A percentile compares a stretch with the other conserved stretches of the same genome.
phyloP scores from a whole-genome alignment of 2,888 invertebrate species.

The Harpagoxenus sublaevis region DNA sequence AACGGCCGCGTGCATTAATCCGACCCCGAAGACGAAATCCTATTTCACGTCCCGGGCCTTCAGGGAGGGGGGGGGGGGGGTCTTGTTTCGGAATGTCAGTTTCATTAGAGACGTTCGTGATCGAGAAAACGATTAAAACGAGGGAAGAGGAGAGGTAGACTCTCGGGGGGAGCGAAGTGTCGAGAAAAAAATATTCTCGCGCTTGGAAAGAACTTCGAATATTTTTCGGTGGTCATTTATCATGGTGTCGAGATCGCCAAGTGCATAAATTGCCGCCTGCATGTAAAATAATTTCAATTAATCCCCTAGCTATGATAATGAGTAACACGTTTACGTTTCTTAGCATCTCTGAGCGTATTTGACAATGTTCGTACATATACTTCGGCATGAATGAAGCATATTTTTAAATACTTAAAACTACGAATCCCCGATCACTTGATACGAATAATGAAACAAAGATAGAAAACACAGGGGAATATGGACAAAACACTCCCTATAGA shows the following conservation, averaged over 20 bases:
- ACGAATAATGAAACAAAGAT: neutral
- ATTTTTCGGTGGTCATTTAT: constrained; percentile 49
- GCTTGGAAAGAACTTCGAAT: constrained; percentile 21
- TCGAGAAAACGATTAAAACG: constrained; percentile 80
- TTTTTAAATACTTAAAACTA: neutral
- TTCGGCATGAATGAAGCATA: neutral
- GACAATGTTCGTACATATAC: no score
- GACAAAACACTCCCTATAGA: neutral
- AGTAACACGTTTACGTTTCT: neutral
- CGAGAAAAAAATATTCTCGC: constrained; percentile 46
- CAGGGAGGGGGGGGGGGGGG: constrained; percentile 65
- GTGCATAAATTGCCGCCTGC: constrained; percentile 14
- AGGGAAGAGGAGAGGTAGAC: constrained; percentile 23
- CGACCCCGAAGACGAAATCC: constrained; percentile 81
- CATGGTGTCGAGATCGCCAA: constrained; percentile 26
- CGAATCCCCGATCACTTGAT: neutral
- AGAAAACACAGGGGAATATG: neutral
- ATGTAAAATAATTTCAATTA: constrained; percentile 29
- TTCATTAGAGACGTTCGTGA: constrained; percentile 81
- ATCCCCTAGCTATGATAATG: neutral
- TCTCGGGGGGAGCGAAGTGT: constrained; percentile 7
- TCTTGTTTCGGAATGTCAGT: constrained; percentile 82
- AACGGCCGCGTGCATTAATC: constrained; percentile 83
- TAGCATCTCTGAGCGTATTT: neutral
- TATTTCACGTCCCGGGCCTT: constrained; percentile 81